phyloP scores from a whole-genome alignment of 64 coral and sea anemone genomes.

The Montipora foliosa region DNA sequence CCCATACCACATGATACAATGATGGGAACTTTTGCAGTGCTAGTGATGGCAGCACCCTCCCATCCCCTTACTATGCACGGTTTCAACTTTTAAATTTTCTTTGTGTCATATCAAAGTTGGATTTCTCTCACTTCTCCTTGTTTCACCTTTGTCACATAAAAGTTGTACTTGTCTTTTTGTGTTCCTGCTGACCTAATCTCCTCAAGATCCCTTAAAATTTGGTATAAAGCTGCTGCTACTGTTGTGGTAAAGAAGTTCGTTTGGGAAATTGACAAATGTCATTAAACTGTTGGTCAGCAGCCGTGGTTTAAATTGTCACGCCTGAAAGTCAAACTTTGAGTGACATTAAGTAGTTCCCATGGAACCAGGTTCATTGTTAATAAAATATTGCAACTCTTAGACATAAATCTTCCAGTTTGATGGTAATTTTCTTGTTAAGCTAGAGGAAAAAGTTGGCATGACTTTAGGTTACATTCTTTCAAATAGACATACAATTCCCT shows the following conservation, averaged over 20 bases:
- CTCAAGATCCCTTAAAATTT: too few species aligned
- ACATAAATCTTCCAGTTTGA: not conserved
- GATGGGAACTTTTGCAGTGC: not conserved
- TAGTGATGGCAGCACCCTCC: not conserved
- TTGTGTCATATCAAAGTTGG: not conserved
- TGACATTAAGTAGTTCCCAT: not conserved
- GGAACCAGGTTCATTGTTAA: not conserved
- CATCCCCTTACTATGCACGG: not conserved
- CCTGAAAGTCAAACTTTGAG: not conserved
- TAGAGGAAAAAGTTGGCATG: not conserved
- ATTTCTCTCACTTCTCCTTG: not conserved
- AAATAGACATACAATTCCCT: not conserved
- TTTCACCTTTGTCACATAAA: too few species aligned
- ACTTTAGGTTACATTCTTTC: not conserved
- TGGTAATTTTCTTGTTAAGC: not conserved
- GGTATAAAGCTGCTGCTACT: too few species aligned
- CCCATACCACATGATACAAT: too few species aligned
- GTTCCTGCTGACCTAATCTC: too few species aligned
- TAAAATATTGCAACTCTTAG: not conserved
- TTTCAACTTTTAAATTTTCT: not conserved
- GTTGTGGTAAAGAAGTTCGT: too few species aligned
- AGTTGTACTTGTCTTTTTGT: too few species aligned
- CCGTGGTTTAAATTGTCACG: not conserved
- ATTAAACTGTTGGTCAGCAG: not conserved
- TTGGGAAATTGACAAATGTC: not conserved